These are phyloP conservation scores for Collichthys lucidus DNA, from an alignment of 2,113 vertebrate genomes.

Conservation along the genomic window DNA sequence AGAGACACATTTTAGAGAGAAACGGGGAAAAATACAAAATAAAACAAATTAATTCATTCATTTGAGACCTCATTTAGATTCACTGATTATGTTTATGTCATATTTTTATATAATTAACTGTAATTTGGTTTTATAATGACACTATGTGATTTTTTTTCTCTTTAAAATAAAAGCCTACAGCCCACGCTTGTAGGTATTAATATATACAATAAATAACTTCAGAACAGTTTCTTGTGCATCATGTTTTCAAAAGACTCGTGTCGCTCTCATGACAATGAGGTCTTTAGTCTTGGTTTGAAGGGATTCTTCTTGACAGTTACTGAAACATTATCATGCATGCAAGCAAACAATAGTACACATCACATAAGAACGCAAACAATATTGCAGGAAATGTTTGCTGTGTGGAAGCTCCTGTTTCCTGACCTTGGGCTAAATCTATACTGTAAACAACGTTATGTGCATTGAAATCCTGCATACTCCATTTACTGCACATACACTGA, in stretches of 20 bases:
- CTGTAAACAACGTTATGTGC: slow-evolving; percentile 12
- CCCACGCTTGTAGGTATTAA: background rate
- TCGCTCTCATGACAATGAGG: background rate
- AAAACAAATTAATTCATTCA: background rate
- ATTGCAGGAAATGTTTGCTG: background rate
- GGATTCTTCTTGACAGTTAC: background rate
- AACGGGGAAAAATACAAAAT: background rate
- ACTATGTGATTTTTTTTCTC: background rate
- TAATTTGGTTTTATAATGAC: background rate
- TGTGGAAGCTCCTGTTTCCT: slow-evolving; percentile 4
- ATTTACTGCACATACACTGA: slow-evolving; percentile 2
- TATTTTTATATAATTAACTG: background rate
- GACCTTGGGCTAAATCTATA: slow-evolving; percentile 3
- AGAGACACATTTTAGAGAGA: background rate
- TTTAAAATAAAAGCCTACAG: background rate
- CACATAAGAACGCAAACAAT: background rate
- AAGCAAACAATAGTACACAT: background rate
- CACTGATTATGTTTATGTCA: background rate
- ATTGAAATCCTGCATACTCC: background rate
- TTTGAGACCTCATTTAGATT: background rate
- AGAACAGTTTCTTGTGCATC: background rate
- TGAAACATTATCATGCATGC: background rate
- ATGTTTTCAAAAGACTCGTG: background rate
- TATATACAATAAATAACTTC: background rate
- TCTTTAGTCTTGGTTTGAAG: background rate